phyloP scores from a whole-genome alignment of 2,113 vertebrate genomes.

The Corythaixoides concolor region DNA sequence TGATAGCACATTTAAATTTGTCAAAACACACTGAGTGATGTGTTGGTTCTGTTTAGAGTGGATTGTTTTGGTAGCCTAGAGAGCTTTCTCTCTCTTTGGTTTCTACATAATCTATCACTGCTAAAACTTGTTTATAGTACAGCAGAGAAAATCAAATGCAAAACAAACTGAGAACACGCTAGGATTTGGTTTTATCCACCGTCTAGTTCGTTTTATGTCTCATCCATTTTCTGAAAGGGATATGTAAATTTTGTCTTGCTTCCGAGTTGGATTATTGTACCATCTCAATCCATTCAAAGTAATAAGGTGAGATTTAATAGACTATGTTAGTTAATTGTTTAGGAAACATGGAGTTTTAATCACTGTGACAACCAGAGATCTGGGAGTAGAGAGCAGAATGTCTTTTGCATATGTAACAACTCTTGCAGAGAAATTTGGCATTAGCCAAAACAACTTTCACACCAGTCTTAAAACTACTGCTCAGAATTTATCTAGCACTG shows the following conservation, averaged over 20 bases:
- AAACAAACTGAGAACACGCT: background rate
- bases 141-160: constrained; percentile 37
- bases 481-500: background rate
- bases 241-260: constrained; percentile 38
- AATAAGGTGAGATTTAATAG: constrained; percentile 68
- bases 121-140: constrained; percentile 25
- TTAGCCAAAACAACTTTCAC: constrained; percentile 20
- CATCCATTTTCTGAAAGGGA: constrained; percentile 57
- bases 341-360: constrained; percentile 62
- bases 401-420: constrained; percentile 38
- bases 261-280: constrained; percentile 49
- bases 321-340: constrained; percentile 70
- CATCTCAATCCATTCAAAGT: constrained; percentile 48
- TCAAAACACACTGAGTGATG: constrained; percentile 10
- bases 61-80: constrained; percentile 29
- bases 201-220: constrained; percentile 43
- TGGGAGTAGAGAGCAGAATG: constrained; percentile 39
- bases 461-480: background rate
- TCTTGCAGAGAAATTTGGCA: constrained; percentile 47
- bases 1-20: constrained; percentile 23
- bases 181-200: constrained; percentile 42
- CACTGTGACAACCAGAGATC: constrained; percentile 53
- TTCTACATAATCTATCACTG: background rate
- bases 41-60: background rate
- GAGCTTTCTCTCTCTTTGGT: background rate